Conservation (phyloP, 2,888 invertebrate genomes). For the Pyrrhosoma nymphula region DNA sequence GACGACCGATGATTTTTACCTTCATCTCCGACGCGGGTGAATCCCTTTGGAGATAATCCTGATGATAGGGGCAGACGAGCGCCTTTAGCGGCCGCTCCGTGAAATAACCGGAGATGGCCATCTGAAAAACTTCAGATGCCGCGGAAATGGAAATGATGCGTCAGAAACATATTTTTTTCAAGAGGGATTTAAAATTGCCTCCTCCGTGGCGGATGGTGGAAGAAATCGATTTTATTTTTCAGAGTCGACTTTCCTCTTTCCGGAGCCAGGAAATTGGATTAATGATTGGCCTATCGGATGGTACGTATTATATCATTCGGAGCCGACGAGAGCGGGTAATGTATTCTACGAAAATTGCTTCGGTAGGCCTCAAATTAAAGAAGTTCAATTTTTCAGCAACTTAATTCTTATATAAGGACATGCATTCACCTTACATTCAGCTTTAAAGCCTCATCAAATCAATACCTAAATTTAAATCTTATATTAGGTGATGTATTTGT, state of each 20-base stretch:
- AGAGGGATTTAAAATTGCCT: not conserved
- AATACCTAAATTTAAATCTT: too few species aligned
- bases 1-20: not conserved
- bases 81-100: not conserved
- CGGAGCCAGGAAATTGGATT: slow-evolving; percentile 12
- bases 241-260: not conserved
- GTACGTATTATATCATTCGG: not conserved
- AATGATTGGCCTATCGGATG: not conserved
- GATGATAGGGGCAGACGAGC: not conserved
- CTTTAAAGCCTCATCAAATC: too few species aligned
- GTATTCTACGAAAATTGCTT: not conserved
- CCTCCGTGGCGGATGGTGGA: not conserved
- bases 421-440: not conserved
- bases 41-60: not conserved
- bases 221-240: not conserved
- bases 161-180: not conserved
- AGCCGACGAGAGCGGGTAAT: not conserved
- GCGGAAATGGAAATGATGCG: not conserved
- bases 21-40: not conserved
- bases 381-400: not conserved
- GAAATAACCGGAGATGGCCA: slow-evolving; percentile 8
- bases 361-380: not conserved
- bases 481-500: too few species aligned
- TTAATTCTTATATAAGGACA: not conserved
- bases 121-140: not conserved